Evolutionary conservation across 1,140 invertebrate genomes (phyloP).

Genomic region (Acromyrmex heyeri): DNA sequence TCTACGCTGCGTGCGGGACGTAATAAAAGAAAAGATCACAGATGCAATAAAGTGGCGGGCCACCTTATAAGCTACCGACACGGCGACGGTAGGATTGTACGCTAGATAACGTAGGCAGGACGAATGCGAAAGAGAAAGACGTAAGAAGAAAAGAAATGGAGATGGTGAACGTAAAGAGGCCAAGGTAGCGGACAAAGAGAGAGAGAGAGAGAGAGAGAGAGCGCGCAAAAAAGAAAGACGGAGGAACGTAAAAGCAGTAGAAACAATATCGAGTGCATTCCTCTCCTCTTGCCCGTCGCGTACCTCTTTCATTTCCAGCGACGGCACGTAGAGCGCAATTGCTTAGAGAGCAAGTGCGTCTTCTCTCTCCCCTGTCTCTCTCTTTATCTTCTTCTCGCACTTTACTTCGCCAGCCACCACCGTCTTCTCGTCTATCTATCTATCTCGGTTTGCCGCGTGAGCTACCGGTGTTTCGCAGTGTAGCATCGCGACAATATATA

Average conservation of each 20-base stretch:
- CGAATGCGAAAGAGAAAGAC: conserved; percentile 1
- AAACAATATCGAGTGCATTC: conserved; percentile 71
- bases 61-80: conserved; percentile 54
- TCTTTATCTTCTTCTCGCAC: conserved; percentile 17
- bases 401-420: conserved; percentile 33
- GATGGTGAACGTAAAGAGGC: conserved; percentile 40
- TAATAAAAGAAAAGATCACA: conserved; percentile 71
- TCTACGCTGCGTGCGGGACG: conserved; percentile 56
- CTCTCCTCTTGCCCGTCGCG: not conserved
- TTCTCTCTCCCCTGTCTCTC: conserved; percentile 6
- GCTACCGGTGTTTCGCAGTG: conserved; percentile 60
- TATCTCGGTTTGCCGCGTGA: conserved; percentile 55
- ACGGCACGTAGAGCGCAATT: conserved; percentile 66
- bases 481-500: conserved; percentile 62
- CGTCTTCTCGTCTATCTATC: conserved; percentile 42
- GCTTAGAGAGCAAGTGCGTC: conserved; percentile 22
- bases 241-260: conserved; percentile 42
- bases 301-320: conserved; percentile 67
- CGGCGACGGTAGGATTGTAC: conserved; percentile 13
- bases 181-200: conserved; percentile 35
- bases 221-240: not conserved
- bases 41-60: conserved; percentile 68
- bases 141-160: conserved; percentile 1
- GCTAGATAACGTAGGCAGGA: conserved; percentile 55
- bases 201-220: not conserved